Evolutionary conservation across 35 echinoderm and acorn worm species (phyloP).

Genomic region (Amphiura filiformis): DNA sequence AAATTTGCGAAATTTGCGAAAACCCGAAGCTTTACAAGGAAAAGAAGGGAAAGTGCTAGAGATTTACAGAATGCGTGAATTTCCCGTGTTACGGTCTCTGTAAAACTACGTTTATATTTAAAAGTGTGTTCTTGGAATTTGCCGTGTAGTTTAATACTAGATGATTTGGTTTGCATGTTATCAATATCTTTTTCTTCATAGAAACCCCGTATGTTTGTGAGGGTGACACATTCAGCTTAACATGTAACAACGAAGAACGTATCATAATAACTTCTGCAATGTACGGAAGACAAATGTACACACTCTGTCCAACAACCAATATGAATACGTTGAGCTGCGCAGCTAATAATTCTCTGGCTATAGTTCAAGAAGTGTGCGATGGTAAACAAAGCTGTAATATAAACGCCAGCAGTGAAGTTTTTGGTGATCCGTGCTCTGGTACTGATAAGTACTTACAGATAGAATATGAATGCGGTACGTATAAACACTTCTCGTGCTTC

Average conservation of each 20-base stretch:
- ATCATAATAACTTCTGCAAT: not conserved
- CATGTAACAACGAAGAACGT: not conserved
- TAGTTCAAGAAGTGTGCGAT: not conserved
- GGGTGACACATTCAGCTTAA: not conserved
- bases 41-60: too few relatives aligned
- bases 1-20: too few relatives aligned
- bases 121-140: too few relatives aligned
- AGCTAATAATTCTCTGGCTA: not conserved
- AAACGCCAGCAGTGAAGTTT: not conserved
- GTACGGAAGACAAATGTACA: not conserved
- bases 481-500: too few relatives aligned
- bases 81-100: too few relatives aligned
- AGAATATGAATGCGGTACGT: not conserved
- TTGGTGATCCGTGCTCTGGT: not conserved
- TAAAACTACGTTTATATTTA: too few relatives aligned
- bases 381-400: not conserved
- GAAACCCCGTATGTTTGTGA: not conserved
- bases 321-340: not conserved
- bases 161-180: too few relatives aligned
- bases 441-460: not conserved
- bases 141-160: too few relatives aligned
- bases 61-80: too few relatives aligned
- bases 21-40: too few relatives aligned
- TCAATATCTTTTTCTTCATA: not conserved
- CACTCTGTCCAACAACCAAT: not conserved